Evolutionary conservation across 2,888 invertebrate species (phyloP).

Genomic region (Epinotia demarniana): DNA sequence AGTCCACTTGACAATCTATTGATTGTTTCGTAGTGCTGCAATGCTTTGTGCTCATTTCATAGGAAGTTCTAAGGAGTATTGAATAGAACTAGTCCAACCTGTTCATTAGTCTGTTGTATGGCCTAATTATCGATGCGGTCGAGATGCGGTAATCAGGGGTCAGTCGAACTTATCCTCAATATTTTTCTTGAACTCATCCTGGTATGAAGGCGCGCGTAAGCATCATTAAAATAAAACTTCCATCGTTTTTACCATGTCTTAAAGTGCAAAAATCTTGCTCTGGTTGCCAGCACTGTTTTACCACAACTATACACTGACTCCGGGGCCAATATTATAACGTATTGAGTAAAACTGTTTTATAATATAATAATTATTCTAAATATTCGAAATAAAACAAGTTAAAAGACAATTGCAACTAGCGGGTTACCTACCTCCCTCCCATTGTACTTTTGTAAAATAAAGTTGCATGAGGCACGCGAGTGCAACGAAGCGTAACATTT

Average conservation of each 20-base stretch:
- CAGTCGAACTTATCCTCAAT: too few species aligned
- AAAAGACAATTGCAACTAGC: not conserved
- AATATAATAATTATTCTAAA: not conserved
- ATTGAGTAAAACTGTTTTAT: not conserved
- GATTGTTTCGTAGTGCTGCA: too few species aligned
- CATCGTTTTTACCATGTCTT: not conserved
- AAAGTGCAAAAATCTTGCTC: not conserved
- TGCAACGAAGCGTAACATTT: slow-evolving; percentile 26
- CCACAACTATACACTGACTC: not conserved
- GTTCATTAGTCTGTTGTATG: too few species aligned
- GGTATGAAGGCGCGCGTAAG: too few species aligned
- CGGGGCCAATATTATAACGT: not conserved
- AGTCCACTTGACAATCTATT: too few species aligned
- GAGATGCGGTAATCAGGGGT: too few species aligned
- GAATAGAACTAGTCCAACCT: too few species aligned
- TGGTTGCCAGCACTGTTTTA: not conserved
- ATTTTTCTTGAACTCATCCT: too few species aligned
- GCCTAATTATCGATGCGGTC: too few species aligned
- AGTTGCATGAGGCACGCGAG: slow-evolving; percentile 17
- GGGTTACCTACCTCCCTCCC: not conserved
- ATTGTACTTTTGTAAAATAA: slow-evolving; percentile 2
- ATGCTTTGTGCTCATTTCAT: too few species aligned
- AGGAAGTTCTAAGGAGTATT: too few species aligned
- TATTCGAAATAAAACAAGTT: not conserved
- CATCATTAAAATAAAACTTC: too few species aligned